Conservation (phyloP, 2,113 vertebrate species). For the Galbula dea region DNA sequence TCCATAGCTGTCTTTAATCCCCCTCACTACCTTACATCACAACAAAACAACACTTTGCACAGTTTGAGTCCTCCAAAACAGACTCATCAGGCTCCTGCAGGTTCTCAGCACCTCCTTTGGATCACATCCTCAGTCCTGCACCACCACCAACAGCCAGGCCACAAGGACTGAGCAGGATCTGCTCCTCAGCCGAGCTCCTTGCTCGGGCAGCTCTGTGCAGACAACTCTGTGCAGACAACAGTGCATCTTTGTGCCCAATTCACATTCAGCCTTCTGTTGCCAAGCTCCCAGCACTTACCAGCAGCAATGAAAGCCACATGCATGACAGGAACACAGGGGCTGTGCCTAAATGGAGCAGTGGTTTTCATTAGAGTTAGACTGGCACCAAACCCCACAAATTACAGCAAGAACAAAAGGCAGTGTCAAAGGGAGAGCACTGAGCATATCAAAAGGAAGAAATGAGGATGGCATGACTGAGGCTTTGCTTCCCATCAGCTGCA, state of each 20-base stretch:
- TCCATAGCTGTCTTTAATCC: not conserved
- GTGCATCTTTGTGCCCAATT: not conserved
- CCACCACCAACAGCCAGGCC: not conserved
- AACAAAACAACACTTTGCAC: not conserved
- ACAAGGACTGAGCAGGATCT: not conserved
- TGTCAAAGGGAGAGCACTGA: constrained; percentile 9
- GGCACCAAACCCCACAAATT: constrained; percentile 17
- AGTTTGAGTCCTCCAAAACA: not conserved
- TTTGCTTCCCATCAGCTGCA: not conserved
- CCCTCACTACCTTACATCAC: too few species aligned
- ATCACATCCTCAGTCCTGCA: not conserved
- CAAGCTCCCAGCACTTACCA: constrained; percentile 3
- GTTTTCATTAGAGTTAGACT: constrained; percentile 24
- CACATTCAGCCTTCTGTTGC: not conserved
- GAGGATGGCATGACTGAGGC: not conserved
- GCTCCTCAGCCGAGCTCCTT: not conserved
- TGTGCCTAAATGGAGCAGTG: not conserved
- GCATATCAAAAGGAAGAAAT: not conserved
- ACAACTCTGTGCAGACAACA: not conserved
- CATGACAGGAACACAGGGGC: constrained; percentile 11
- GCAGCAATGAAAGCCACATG: constrained; percentile 30
- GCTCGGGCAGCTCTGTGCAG: too few species aligned
- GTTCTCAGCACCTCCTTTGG: not conserved
- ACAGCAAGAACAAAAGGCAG: constrained; percentile 23
- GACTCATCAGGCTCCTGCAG: not conserved